phyloP scores from a whole-genome alignment of 2,797 vertebrate species.

The Sebastes itinus region DNA sequence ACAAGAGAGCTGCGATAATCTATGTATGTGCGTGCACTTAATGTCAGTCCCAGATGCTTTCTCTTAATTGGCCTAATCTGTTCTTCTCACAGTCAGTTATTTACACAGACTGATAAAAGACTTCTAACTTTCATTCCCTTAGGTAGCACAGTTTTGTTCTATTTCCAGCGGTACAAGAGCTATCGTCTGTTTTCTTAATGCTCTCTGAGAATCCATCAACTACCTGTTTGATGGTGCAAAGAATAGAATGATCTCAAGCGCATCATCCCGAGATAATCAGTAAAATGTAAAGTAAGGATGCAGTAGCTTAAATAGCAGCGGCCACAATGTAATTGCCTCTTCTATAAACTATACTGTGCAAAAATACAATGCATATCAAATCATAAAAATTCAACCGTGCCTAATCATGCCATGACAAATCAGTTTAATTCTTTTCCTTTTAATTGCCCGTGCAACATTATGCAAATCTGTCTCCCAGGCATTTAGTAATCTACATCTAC shows the following conservation, averaged over 20 bases:
- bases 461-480: conserved; percentile 29
- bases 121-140: conserved; percentile 28
- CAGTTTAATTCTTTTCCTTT: conserved; percentile 45
- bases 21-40: conserved; percentile 20
- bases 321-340: conserved; percentile 17
- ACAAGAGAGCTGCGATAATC: conserved; percentile 38
- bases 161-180: neutral
- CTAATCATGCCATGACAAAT: conserved; percentile 50
- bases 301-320: conserved; percentile 5
- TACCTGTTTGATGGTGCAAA: conserved; percentile 11
- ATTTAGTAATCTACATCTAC: conserved; percentile 14
- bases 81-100: conserved; percentile 46
- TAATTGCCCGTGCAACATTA: conserved; percentile 51
- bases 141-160: conserved; percentile 11
- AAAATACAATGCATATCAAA: conserved; percentile 33
- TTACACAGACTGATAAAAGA: conserved; percentile 37
- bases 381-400: conserved; percentile 25
- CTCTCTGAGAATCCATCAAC: neutral
- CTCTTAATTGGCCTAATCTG: conserved; percentile 57
- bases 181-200: neutral
- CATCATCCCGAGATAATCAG: conserved; percentile 5
- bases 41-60: conserved; percentile 47
- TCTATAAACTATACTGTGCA: conserved; percentile 13
- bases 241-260: conserved; percentile 13
- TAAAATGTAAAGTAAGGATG: conserved; percentile 11